Conservation (phyloP, 2,888 invertebrate species). For the Polietes domitor region DNA sequence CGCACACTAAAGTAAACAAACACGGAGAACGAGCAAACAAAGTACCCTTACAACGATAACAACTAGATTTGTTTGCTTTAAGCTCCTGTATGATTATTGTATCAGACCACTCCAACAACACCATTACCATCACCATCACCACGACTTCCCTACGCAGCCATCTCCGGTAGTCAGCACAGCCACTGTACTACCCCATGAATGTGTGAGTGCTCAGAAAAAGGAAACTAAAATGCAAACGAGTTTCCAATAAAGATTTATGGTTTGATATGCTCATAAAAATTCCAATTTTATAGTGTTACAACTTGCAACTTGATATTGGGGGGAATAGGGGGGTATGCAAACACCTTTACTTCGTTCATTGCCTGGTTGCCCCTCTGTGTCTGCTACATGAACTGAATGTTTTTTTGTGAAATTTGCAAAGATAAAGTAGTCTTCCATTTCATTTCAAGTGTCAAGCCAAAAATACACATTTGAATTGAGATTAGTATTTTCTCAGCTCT, state of each 20-base stretch:
- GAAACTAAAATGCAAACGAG: constrained; percentile 65
- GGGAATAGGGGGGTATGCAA: background rate
- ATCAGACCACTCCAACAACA: background rate
- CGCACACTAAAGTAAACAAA: constrained; percentile 3
- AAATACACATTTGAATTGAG: background rate
- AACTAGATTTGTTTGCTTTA: constrained; percentile 49
- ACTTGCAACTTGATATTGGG: constrained; percentile 34
- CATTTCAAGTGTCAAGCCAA: background rate
- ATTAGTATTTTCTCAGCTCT: background rate
- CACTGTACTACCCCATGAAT: background rate
- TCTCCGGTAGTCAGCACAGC: background rate
- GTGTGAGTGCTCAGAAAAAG: background rate
- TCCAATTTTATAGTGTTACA: constrained; percentile 61
- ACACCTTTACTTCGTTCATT: background rate
- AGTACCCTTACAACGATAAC: background rate
- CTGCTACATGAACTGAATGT: background rate
- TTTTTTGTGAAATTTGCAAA: background rate
- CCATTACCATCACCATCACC: background rate
- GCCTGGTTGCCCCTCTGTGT: background rate
- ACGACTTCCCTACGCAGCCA: background rate
- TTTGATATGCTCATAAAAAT: constrained; percentile 67
- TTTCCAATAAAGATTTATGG: constrained; percentile 69
- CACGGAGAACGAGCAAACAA: background rate
- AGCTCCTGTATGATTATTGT: constrained; percentile 27
- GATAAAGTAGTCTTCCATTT: background rate